Evolutionary conservation across 2,113 vertebrate species (phyloP).

Genomic region (Calyptomena viridis): DNA sequence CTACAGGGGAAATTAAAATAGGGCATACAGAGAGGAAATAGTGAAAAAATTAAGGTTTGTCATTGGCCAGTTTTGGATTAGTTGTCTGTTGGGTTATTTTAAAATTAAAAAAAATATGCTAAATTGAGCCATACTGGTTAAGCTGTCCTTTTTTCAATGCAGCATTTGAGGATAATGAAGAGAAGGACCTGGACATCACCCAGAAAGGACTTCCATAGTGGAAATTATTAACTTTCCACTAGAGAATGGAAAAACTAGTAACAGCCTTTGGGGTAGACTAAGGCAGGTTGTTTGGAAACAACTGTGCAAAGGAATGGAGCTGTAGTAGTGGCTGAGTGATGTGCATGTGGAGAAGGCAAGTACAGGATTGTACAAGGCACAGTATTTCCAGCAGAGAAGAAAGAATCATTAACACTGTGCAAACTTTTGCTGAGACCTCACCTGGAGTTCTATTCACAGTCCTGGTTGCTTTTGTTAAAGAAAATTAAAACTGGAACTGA

Average conservation of each 20-base stretch:
- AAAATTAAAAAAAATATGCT: neutral
- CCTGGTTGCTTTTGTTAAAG: neutral
- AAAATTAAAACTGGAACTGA: neutral
- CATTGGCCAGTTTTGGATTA: neutral
- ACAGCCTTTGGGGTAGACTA: neutral
- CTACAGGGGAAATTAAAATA: neutral
- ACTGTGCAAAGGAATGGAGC: neutral
- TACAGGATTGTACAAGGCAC: neutral
- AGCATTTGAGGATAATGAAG: neutral
- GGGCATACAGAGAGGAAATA: neutral
- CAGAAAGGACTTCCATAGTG: neutral
- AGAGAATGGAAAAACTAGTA: neutral
- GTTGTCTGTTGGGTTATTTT: neutral
- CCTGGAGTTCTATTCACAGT: neutral
- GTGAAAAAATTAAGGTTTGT: neutral
- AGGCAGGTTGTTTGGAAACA: neutral
- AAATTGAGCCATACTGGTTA: neutral
- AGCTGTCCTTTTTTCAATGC: neutral
- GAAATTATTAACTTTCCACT: neutral
- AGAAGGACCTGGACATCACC: neutral
- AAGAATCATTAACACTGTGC: neutral
- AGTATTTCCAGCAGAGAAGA: neutral
- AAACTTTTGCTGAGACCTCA: neutral
- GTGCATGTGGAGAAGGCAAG: neutral
- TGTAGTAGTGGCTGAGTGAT: rapidly evolving